Conservation (phyloP, 2,888 invertebrate genomes). For the Thymelicus acteon region DNA sequence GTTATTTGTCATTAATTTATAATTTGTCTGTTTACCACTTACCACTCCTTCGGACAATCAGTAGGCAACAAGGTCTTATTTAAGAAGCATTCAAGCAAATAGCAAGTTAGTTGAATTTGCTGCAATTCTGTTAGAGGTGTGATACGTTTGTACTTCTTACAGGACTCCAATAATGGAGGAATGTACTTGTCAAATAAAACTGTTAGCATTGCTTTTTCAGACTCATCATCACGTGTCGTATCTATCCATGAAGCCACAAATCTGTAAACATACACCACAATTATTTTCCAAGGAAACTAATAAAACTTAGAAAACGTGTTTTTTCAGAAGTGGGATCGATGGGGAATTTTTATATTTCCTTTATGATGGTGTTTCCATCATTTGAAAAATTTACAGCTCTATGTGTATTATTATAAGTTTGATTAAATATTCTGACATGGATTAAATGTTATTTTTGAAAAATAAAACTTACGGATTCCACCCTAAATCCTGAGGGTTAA, state of each 20-base stretch:
- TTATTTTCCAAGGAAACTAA: no score
- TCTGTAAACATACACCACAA: conserved; percentile 62
- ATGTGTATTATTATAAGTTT: background rate
- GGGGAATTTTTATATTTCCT: no score
- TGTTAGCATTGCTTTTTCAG: conserved; percentile 91
- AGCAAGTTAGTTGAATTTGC: conserved; percentile 94
- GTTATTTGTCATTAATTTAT: no score
- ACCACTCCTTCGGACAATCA: conserved; percentile 97
- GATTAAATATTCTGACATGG: background rate
- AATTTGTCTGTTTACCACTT: conserved; percentile 32
- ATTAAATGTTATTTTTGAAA: no score
- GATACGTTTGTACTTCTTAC: conserved; percentile 92
- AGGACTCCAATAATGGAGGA: conserved; percentile 91
- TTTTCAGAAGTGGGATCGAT: no score
- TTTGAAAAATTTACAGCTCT: no score
- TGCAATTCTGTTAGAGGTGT: conserved; percentile 96
- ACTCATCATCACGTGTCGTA: conserved; percentile 87
- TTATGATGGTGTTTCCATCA: no score
- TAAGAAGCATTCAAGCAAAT: conserved; percentile 93
- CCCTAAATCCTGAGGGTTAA: conserved; percentile 97
- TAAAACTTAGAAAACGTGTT: no score
- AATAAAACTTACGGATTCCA: conserved; percentile 94
- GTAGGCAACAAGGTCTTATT: conserved; percentile 91
- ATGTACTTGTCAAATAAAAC: conserved; percentile 97
- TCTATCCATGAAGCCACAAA: conserved; percentile 96